Conservation (phyloP, 2,113 vertebrate genomes). For the Chascanopsetta lugubris region DNA sequence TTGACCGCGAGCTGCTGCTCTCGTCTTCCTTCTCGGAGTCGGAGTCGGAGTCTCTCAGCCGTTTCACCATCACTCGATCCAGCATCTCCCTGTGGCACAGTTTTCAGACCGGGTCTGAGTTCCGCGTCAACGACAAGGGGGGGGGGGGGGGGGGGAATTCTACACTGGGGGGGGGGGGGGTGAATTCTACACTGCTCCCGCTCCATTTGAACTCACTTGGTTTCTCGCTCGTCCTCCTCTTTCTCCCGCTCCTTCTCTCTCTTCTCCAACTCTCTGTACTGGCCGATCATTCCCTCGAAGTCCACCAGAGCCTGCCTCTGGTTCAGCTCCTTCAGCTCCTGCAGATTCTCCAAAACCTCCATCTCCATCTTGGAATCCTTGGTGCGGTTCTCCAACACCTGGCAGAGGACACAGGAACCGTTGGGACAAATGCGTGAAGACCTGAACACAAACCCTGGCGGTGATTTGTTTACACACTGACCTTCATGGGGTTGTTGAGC, state of each 20-base stretch:
- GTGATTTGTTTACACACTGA: constrained; percentile 51
- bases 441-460: not conserved
- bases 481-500: constrained; percentile 99
- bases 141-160: not conserved
- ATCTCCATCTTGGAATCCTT: constrained; percentile 98
- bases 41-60: constrained; percentile 88
- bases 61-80: constrained; percentile 82
- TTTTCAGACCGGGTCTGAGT: not conserved
- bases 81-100: constrained; percentile 85
- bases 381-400: constrained; percentile 97
- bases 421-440: not conserved
- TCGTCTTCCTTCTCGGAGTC: constrained; percentile 78
- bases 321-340: constrained; percentile 97
- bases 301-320: constrained; percentile 95
- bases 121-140: no score
- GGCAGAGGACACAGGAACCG: constrained; percentile 1
- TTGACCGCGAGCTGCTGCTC: rapidly evolving
- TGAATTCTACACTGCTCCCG: not conserved
- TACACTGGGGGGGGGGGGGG: not conserved
- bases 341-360: constrained; percentile 97
- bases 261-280: constrained; percentile 85
- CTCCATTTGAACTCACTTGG: constrained; percentile 80
- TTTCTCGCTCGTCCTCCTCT: constrained; percentile 90
- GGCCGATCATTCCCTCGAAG: constrained; percentile 87
- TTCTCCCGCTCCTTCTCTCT: constrained; percentile 80